Conservation (phyloP, 1,140 invertebrate genomes). For the Chionoecetes opilio region DNA sequence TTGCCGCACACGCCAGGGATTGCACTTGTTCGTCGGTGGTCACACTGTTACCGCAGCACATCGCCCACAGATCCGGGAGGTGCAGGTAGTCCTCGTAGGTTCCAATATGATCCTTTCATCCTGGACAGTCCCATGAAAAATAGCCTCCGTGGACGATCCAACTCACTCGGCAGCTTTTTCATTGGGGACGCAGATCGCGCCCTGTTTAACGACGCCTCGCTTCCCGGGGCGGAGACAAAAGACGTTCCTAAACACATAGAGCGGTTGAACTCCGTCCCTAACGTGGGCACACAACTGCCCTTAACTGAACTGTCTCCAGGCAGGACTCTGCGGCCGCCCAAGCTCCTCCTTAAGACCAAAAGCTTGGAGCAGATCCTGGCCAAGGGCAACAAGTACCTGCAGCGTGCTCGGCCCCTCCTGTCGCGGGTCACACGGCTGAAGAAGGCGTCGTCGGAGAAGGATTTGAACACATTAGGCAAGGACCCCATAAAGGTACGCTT, state of each 20-base stretch:
- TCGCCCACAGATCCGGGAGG: neutral
- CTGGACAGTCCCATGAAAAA: neutral
- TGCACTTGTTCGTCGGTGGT: neutral
- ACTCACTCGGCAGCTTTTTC: neutral
- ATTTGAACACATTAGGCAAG: neutral
- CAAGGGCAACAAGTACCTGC: conserved; percentile 44
- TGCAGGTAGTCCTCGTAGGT: neutral
- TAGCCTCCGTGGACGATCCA: neutral
- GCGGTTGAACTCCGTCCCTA: neutral
- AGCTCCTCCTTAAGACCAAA: neutral
- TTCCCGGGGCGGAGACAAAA: neutral
- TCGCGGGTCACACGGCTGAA: neutral
- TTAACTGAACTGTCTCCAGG: neutral
- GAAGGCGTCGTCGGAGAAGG: conserved; percentile 41
- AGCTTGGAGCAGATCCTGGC: conserved; percentile 41
- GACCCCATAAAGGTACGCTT: neutral
- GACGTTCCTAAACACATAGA: neutral
- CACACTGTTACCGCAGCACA: neutral
- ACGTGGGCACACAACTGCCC: neutral
- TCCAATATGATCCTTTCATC: too few relatives aligned
- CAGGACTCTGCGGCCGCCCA: neutral
- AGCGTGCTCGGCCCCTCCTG: neutral
- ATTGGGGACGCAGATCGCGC: neutral
- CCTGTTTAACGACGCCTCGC: too few relatives aligned
- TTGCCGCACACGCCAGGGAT: neutral